Evolutionary conservation across 2,113 vertebrate species (phyloP), one percentile per base, ranked within the genome.

Genomic region (Pithys albifrons): DNA sequence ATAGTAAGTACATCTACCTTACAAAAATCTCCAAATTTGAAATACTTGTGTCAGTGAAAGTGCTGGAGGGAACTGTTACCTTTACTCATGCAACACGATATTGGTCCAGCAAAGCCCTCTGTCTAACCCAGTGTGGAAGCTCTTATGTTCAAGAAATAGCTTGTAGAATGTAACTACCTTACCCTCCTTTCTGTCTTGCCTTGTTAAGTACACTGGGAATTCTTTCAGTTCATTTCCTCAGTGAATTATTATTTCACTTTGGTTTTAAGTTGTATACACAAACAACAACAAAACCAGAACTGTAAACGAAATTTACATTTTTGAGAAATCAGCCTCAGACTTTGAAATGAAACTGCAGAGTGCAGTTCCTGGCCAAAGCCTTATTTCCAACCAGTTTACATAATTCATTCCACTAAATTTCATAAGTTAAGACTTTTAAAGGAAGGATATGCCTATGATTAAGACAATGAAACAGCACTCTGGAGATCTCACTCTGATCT

Each of bases 1-100:
- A 17, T 10, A 58, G 37, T 62, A 86, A 61, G 16, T 41, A 18
- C 33, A 62, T 35, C 18, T 54, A 46, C 71, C 37, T 70, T 49
- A 76, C 29, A 43, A 73, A 96, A 85, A 65, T 14, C 29, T 62
- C 81, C 35, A 48, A 78, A 17, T 55, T 33, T 82, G 54, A 76
- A 69, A 73, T 88, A 51, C 0, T 41, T n/a, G 46, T 33, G 29
- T 37, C 29, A 62, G 20, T 29, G 8, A 69, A 71, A 72, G 35
- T 45, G 39, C 45, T 57, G 62, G 29, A n/a, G 46, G 12, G 58
- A 13, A 19, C 31, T 45, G 7, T 9, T 31, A 14, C 54, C 35
- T 87, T 45, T 61, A 61, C 16, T 29, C 64, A 51, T 5, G n/a
- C 31, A 51, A 19, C 5, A 14, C 0, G 0, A 4, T 65, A n/a